Conservation (phyloP, 2,797 vertebrate genomes). For the Spondyliosoma cantharus region DNA sequence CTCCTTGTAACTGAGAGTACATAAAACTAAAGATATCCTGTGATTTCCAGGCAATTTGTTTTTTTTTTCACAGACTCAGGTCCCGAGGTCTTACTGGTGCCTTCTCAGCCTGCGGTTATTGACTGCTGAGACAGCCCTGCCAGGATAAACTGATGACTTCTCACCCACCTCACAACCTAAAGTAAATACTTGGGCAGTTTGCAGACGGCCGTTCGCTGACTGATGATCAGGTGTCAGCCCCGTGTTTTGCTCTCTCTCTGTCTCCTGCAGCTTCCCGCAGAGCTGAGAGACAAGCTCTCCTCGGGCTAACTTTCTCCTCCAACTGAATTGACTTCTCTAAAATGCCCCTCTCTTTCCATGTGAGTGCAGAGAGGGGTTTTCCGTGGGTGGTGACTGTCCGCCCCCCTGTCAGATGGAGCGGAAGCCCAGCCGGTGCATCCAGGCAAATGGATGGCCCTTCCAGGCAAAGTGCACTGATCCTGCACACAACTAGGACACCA, state of each 20-base stretch:
- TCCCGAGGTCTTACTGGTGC: conserved; percentile 33
- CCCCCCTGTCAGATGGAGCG: background rate
- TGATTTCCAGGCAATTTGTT: conserved; percentile 13
- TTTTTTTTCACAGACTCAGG: background rate
- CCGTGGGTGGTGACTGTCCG: background rate
- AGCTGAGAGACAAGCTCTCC: conserved; percentile 6
- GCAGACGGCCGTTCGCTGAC: conserved; percentile 47
- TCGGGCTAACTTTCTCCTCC: background rate
- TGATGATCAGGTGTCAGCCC: conserved; percentile 52
- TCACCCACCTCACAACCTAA: conserved; percentile 54
- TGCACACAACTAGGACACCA: background rate
- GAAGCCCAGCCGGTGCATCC: conserved; percentile 23
- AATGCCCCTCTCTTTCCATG: background rate
- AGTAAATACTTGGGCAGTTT: conserved; percentile 51
- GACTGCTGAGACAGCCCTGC: conserved; percentile 42
- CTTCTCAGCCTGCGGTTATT: conserved; percentile 33
- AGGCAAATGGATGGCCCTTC: conserved; percentile 7
- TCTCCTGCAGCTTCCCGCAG: conserved; percentile 6
- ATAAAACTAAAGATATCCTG: conserved; percentile 2
- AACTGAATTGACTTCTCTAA: background rate
- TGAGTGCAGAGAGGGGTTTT: conserved; percentile 18
- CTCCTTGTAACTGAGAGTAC: background rate
- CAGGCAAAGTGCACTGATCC: conserved; percentile 1
- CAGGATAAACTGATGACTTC: conserved; percentile 72
- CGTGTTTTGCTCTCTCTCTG: conserved; percentile 10